These are phyloP conservation scores for Emydocephalus ijimae DNA, from an alignment of 2,113 vertebrate species.

Conservation along the genomic window DNA sequence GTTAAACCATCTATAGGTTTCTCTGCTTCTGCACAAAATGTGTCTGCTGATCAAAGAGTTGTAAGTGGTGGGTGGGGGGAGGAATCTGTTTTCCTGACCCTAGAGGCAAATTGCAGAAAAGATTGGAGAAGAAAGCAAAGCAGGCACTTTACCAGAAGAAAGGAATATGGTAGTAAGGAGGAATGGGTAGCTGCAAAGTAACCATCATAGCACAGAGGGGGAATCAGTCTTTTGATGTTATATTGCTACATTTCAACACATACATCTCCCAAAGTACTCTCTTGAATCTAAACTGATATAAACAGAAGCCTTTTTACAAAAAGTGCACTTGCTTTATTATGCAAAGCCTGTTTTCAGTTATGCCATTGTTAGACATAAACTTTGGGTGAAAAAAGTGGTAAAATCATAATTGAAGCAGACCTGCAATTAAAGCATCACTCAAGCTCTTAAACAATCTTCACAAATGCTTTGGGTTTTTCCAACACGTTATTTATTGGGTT, in stretches of 20 bases:
- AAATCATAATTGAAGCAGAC: not conserved
- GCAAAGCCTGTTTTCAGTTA: slow-evolving; percentile 5
- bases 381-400: not conserved
- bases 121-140: not conserved
- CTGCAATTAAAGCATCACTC: not conserved
- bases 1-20: not conserved
- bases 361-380: not conserved
- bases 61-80: no score
- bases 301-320: not conserved
- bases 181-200: not conserved
- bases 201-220: not conserved
- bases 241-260: not conserved
- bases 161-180: not conserved
- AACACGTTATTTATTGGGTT: not conserved
- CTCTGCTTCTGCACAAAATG: not conserved
- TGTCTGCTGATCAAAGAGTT: not conserved
- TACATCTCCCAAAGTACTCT: not conserved
- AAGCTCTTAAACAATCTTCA: not conserved
- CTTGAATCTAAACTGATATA: not conserved
- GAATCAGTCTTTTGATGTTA: not conserved
- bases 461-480: not conserved
- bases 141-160: not conserved
- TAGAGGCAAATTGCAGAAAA: not conserved
- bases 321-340: not conserved
- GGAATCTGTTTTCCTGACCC: not conserved